A percentile compares a stretch with the other conserved stretches of the same genome.
phyloP scores from a whole-genome alignment of 2,797 vertebrate species.

The Acanthurus leucopareius region DNA sequence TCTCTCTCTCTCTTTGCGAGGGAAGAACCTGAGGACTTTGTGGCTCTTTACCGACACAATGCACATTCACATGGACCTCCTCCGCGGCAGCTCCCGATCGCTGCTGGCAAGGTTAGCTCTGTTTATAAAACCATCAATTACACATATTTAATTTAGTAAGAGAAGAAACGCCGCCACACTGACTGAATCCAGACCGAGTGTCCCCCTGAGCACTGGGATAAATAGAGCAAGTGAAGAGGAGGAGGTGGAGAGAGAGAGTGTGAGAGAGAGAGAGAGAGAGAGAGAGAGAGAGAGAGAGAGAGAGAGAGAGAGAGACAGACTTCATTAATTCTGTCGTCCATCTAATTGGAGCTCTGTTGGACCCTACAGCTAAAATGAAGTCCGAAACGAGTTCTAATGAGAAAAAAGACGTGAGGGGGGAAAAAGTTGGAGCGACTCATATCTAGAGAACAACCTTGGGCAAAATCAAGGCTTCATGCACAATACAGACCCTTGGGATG shows the following conservation, averaged over 20 bases:
- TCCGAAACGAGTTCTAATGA: slow-evolving; percentile 81
- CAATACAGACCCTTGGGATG: slow-evolving; percentile 67
- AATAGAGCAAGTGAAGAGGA: slow-evolving; percentile 86
- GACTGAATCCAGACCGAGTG: slow-evolving; percentile 86
- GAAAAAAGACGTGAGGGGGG: slow-evolving; percentile 48
- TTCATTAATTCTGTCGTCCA: slow-evolving; percentile 82
- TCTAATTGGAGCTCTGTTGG: slow-evolving; percentile 82
- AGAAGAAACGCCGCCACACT: slow-evolving; percentile 76
- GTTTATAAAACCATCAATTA: slow-evolving; percentile 89
- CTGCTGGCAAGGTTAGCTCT: slow-evolving; percentile 88
- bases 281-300: slow-evolving; percentile 37
- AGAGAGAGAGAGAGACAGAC: slow-evolving; percentile 66
- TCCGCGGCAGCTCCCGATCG: slow-evolving; percentile 64
- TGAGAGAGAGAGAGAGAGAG: slow-evolving; percentile 17
- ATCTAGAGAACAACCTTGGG: slow-evolving; percentile 76
- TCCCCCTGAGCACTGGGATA: slow-evolving; percentile 87
- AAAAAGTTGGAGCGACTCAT: slow-evolving; percentile 67
- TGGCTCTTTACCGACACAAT: slow-evolving; percentile 60
- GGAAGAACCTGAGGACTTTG: slow-evolving; percentile 48
- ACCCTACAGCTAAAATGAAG: slow-evolving; percentile 79
- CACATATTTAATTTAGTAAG: slow-evolving; percentile 88
- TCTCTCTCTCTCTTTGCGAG: slow-evolving; percentile 26
- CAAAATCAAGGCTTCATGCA: slow-evolving; percentile 73
- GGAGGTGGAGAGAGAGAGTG: slow-evolving; percentile 52
- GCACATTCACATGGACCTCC: slow-evolving; percentile 72